These are phyloP conservation scores for Catonia carolina DNA, from an alignment of 2,888 invertebrate genomes.

Conservation along the genomic window DNA sequence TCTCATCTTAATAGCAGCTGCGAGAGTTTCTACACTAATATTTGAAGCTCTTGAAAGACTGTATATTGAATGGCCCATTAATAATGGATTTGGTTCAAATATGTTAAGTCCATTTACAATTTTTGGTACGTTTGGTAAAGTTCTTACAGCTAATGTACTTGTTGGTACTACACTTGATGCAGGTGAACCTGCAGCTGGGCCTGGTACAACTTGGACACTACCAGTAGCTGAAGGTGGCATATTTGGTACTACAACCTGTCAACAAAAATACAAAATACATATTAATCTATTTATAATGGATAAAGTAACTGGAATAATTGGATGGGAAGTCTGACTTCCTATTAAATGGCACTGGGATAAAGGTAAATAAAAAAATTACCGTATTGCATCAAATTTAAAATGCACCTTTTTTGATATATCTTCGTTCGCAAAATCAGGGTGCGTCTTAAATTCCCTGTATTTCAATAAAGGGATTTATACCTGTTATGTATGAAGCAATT, in stretches of 20 bases:
- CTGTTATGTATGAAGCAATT: too few species aligned
- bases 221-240: constrained; percentile 17
- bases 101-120: constrained; percentile 28
- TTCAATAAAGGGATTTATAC: too few species aligned
- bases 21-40: constrained; percentile 68
- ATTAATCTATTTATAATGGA: too few species aligned
- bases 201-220: background rate
- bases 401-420: too few species aligned
- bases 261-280: too few species aligned
- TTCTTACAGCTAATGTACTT: constrained; percentile 25
- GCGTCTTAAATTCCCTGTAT: too few species aligned
- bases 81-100: constrained; percentile 30
- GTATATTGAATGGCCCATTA: constrained; percentile 48
- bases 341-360: too few species aligned
- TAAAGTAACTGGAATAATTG: too few species aligned
- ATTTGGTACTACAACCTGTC: constrained; percentile 20
- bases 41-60: constrained; percentile 63
- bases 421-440: too few species aligned
- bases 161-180: constrained; percentile 11
- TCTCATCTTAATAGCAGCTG: constrained; percentile 55
- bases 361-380: too few species aligned
- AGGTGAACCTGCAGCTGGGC: background rate
- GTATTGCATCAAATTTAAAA: too few species aligned
- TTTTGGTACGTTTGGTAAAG: constrained; percentile 20
- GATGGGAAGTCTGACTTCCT: too few species aligned